Evolutionary conservation across 23 tunicate genomes (phyloP).

Genomic region (Oikopleura vanhoeffeni): DNA sequence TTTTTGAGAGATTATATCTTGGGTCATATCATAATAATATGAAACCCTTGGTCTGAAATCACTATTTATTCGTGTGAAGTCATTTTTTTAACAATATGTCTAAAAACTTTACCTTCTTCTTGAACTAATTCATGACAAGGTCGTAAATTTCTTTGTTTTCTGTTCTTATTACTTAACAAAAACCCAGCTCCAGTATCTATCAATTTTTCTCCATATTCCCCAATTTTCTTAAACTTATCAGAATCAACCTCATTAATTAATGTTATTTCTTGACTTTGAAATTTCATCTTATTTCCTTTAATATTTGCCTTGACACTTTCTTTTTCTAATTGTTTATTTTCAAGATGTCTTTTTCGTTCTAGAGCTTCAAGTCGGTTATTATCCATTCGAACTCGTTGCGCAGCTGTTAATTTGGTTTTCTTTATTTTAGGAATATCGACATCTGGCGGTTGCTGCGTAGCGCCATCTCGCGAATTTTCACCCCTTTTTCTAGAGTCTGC

Average conservation of each 20-base stretch:
- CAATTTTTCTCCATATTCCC: background rate
- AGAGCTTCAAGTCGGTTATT: background rate
- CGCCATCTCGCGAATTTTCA: too few relatives aligned
- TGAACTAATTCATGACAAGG: background rate
- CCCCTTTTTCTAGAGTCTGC: too few relatives aligned
- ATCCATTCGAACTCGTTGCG: background rate
- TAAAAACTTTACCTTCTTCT: background rate
- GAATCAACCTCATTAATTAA: background rate
- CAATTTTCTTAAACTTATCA: background rate
- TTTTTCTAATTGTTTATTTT: background rate
- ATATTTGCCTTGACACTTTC: background rate
- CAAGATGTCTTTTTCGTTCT: background rate
- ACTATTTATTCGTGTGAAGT: background rate
- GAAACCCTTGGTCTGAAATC: background rate
- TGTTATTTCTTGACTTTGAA: background rate
- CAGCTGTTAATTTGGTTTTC: background rate
- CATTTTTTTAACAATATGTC: too few relatives aligned
- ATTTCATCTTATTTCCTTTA: background rate
- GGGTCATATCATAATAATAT: too few relatives aligned
- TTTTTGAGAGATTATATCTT: too few relatives aligned
- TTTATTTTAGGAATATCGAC: too few relatives aligned
- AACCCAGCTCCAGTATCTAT: slow-evolving; percentile 4
- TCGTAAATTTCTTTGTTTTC: background rate
- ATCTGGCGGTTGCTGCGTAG: too few relatives aligned
- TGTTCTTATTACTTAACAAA: background rate